These are phyloP conservation scores for Sclerodermus sp. DNA, from an alignment of 2,888 invertebrate species.

Conservation along the genomic window DNA sequence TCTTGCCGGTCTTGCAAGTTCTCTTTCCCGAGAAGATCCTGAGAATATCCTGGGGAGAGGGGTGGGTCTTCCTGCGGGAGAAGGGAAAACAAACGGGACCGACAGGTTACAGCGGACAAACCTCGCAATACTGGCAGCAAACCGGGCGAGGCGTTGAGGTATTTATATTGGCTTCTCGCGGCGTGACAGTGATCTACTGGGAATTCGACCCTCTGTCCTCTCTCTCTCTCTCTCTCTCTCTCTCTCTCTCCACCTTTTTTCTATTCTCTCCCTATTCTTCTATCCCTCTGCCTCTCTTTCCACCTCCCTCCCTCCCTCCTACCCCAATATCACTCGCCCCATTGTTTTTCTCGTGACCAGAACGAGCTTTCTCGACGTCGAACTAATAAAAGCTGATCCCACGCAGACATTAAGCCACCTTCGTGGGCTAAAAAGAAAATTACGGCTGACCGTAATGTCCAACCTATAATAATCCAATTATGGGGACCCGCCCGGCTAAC, in stretches of 20 bases:
- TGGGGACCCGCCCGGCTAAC: no score
- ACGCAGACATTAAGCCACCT: conserved; percentile 2
- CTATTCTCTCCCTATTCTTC: conserved; percentile 14
- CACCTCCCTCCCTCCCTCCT: conserved; percentile 4
- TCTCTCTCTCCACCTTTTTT: conserved; percentile 5
- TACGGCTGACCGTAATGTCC: no score
- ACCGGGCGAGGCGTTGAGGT: conserved; percentile 48
- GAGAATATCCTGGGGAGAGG: not conserved
- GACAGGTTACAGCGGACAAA: conserved; percentile 30
- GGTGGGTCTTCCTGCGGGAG: not conserved
- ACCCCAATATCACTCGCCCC: conserved; percentile 14
- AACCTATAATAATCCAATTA: no score
- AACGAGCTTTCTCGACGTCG: conserved; percentile 22
- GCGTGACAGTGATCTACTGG: conserved; percentile 56
- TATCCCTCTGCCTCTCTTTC: conserved; percentile 11
- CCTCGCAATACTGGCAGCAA: conserved; percentile 13
- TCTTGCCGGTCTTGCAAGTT: no score
- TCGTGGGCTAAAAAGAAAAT: no score
- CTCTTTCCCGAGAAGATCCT: no score
- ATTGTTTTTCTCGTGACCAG: conserved; percentile 16
- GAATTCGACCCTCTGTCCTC: conserved; percentile 44
- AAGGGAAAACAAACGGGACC: conserved; percentile 32
- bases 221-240: conserved; percentile 18
- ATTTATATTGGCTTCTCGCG: conserved; percentile 56
- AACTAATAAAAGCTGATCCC: conserved; percentile 46